Evolutionary conservation across 2,113 vertebrate species (phyloP).

Genomic region (Scopus umbretta): DNA sequence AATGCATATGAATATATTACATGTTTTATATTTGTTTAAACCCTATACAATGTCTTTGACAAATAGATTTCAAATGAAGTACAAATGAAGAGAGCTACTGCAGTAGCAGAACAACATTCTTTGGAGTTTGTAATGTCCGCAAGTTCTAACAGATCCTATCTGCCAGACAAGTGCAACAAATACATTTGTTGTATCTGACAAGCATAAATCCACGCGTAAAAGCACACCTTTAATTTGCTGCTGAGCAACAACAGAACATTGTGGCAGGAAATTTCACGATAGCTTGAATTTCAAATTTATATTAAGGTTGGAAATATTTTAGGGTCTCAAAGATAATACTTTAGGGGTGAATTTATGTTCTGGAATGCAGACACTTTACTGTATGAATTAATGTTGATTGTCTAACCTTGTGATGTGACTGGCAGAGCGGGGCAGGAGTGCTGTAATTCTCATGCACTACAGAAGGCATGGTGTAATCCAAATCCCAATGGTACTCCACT

Average conservation of each 20-base stretch:
- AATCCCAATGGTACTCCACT: constrained; percentile 79
- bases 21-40: neutral
- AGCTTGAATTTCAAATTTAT: constrained; percentile 38
- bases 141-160: neutral
- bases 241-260: neutral
- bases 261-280: neutral
- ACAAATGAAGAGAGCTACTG: neutral
- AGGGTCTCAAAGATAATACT: constrained; percentile 43
- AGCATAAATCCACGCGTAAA: neutral
- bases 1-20: neutral
- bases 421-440: constrained; percentile 62
- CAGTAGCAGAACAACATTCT: neutral
- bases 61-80: neutral
- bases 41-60: neutral
- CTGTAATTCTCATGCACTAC: constrained; percentile 84
- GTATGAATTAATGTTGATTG: constrained; percentile 74
- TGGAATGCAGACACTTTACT: constrained; percentile 56
- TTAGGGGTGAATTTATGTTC: constrained; percentile 64
- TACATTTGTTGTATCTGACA: neutral
- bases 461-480: constrained; percentile 80
- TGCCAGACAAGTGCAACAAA: neutral
- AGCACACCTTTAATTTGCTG: constrained; percentile 7
- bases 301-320: constrained; percentile 39
- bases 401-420: constrained; percentile 75
- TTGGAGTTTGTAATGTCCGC: neutral